phyloP scores from a whole-genome alignment of 2,113 vertebrate species.

The Agapornis roseicollis region DNA sequence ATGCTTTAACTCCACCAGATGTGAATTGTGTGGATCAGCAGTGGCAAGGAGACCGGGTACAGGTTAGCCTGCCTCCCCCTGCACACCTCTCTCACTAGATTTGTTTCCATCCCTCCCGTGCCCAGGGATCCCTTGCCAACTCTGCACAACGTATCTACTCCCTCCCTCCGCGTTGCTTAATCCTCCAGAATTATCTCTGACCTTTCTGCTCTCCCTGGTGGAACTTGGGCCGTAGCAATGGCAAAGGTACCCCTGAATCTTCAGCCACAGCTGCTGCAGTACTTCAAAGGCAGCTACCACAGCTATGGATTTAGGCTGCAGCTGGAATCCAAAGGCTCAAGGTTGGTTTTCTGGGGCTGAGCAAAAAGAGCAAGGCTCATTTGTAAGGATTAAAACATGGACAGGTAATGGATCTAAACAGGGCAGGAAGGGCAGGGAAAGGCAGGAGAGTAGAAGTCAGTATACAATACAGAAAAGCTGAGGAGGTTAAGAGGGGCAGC shows the following conservation, averaged over 20 bases:
- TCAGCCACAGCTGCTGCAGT: neutral
- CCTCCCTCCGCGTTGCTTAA: neutral
- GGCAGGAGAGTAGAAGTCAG: constrained; percentile 51
- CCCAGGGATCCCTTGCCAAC: neutral
- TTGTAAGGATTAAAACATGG: constrained; percentile 64
- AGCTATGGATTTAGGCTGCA: constrained; percentile 20
- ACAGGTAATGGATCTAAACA: constrained; percentile 66
- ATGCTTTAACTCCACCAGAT: neutral
- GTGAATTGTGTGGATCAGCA: neutral
- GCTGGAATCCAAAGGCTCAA: constrained; percentile 16
- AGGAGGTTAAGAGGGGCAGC: constrained; percentile 60
- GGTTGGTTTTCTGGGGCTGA: constrained; percentile 6
- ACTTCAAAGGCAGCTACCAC: constrained; percentile 37
- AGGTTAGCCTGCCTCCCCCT: neutral
- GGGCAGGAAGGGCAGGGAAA: neutral
- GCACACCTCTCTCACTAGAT: neutral
- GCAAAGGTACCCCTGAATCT: neutral
- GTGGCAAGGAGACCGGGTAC: fast-evolving
- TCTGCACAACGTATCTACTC: neutral
- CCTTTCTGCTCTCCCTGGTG: neutral
- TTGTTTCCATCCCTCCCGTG: neutral
- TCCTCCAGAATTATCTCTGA: neutral
- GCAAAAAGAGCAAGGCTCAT: constrained; percentile 47
- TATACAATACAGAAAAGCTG: constrained; percentile 53
- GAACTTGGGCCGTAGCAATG: neutral